Evolutionary conservation across 1,140 invertebrate genomes (phyloP), one percentile per base, ranked within the genome.

Genomic region (Uloborus diversus): DNA sequence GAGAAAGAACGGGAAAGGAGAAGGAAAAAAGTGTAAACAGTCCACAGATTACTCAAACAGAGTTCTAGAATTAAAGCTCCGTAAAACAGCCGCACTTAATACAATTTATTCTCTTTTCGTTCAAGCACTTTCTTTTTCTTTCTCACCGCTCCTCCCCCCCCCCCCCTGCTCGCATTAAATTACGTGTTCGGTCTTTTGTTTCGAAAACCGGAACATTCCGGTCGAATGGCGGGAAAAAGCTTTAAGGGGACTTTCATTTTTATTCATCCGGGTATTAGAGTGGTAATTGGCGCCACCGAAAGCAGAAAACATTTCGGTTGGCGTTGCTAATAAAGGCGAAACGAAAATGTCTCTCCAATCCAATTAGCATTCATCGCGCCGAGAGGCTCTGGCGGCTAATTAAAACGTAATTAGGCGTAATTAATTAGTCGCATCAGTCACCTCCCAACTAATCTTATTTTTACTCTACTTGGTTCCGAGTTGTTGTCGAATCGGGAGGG

Each of bases 341-440:
- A 56, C 17, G 69, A 71, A 47, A 73, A 73, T 73, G 70, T 73
- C 70, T 23, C 53, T 73, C 35, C 70, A 37, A 76, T 65, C 47
- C 71, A 76, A 76, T 76, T 76, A 76, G 47, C 49, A 76, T 76
- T 76, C 71, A 76, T 76, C 71, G 71, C 59, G 23, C 17, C 33
- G n/a, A 35, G 37, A 59, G 71, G 61, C 61, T 37, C 71, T 76
- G 61, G 61, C 71, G 71, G 61, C 71, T 76, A 76, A 76, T 76
- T 76, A 76, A 76, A 76, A 76, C 57, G 71, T 76, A 76, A 76
- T 76, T 76, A 76, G 71, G 42, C 71, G 71, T 76, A 76, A 76
- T 76, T 76, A 76, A 76, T 76, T 76, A 76, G 71, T 37, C 49
- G 71, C 71, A 76, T 76, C 71, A 76, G 71, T 76, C 71, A 76